A percentile compares a stretch with the other conserved stretches of the same genome.
Evolutionary conservation across 2,888 invertebrate genomes (phyloP).

Genomic region (Omphaloscelis lunosa): DNA sequence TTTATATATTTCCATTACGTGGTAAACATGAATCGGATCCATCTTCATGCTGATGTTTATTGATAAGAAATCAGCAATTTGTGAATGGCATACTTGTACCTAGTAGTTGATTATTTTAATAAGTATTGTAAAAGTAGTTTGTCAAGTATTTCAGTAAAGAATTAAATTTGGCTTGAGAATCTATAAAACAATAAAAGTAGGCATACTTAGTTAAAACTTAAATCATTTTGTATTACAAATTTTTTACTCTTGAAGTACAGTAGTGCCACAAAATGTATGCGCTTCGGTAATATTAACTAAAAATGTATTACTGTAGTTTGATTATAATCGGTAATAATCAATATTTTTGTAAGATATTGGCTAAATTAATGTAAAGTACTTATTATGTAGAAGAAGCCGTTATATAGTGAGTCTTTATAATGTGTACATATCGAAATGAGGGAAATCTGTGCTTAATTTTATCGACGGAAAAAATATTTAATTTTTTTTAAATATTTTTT

Average conservation of each 20-base stretch:
- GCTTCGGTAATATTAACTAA: background rate
- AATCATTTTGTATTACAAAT: background rate
- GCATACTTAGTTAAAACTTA: background rate
- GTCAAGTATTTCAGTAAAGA: too few species aligned
- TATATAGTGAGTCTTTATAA: too few species aligned
- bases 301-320: background rate
- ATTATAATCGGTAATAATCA: background rate
- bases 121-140: conserved; percentile 3
- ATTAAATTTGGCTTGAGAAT: background rate
- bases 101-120: background rate
- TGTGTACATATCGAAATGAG: too few species aligned
- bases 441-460: too few species aligned
- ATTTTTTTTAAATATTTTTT: too few species aligned
- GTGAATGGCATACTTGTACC: background rate
- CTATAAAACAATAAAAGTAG: background rate
- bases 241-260: background rate
- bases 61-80: conserved; percentile 34
- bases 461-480: too few species aligned
- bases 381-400: background rate
- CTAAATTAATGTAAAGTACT: background rate
- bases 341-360: background rate
- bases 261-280: background rate
- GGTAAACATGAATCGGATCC: background rate
- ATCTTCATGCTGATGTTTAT: background rate
- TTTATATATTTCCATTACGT: background rate